These are phyloP conservation scores for Brienomyrus longianalis DNA, from an alignment of 2,113 vertebrate genomes.

Conservation along the genomic window DNA sequence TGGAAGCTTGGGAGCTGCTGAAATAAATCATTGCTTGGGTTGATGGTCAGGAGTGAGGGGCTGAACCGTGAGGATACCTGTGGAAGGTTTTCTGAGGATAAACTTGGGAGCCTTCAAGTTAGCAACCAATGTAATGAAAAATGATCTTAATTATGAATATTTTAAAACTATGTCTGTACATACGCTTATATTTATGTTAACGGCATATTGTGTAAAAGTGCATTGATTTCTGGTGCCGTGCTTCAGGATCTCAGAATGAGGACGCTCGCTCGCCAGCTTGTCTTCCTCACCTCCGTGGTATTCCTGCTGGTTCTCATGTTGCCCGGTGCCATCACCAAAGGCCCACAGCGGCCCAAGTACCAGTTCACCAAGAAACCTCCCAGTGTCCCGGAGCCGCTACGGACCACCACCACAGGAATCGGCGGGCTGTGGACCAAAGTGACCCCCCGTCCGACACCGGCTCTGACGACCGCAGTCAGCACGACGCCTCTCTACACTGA, in stretches of 20 bases:
- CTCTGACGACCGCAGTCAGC: constrained; percentile 31
- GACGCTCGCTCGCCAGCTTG: constrained; percentile 40
- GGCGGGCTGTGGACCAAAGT: constrained; percentile 34
- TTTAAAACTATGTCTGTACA: background rate
- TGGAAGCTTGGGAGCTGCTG: background rate
- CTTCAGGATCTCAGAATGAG: constrained; percentile 68
- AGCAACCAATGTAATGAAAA: background rate
- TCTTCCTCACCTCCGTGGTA: constrained; percentile 31
- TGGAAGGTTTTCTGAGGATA: background rate
- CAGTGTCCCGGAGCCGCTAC: constrained; percentile 41
- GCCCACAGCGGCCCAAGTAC: constrained; percentile 68
- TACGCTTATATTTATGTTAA: background rate
- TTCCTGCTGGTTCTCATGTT: constrained; percentile 32
- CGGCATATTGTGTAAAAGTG: background rate
- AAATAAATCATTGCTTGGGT: background rate
- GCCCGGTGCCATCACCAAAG: constrained; percentile 54
- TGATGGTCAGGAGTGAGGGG: background rate
- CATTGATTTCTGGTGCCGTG: constrained; percentile 20
- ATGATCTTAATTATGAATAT: background rate
- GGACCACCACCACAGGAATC: constrained; percentile 42
- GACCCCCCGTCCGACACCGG: constrained; percentile 32
- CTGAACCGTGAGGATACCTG: background rate
- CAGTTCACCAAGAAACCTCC: constrained; percentile 73
- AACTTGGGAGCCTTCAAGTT: background rate
- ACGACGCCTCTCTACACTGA: constrained; percentile 32